These are phyloP conservation scores for Athene noctua DNA, from an alignment of 2,113 vertebrate species.

Conservation along the genomic window DNA sequence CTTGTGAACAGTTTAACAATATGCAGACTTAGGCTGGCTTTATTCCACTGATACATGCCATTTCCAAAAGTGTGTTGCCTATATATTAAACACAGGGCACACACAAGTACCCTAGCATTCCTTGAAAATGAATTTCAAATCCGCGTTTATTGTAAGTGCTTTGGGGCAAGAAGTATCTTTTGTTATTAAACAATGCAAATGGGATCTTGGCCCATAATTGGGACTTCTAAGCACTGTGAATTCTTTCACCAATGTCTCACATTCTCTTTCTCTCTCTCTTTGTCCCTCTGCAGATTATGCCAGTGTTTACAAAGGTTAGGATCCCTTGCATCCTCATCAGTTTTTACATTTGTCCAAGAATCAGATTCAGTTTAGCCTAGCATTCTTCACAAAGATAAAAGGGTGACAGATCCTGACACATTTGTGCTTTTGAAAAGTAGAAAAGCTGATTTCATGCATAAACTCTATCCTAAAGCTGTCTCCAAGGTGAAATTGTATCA, in stretches of 20 bases:
- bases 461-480: slow-evolving; percentile 9
- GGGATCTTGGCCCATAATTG: slow-evolving; percentile 58
- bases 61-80: slow-evolving; percentile 48
- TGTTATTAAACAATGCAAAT: slow-evolving; percentile 59
- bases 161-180: slow-evolving; percentile 48
- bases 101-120: slow-evolving; percentile 38
- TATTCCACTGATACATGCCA: slow-evolving; percentile 32
- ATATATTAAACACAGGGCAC: slow-evolving; percentile 18
- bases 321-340: slow-evolving; percentile 37
- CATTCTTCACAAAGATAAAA: slow-evolving; percentile 53
- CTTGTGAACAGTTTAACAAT: slow-evolving; percentile 36
- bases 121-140: slow-evolving; percentile 65
- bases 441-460: slow-evolving; percentile 37
- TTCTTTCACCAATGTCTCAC: slow-evolving; percentile 54
- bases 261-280: slow-evolving; percentile 49
- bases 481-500: slow-evolving; percentile 27
- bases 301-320: slow-evolving; percentile 56
- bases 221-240: slow-evolving; percentile 45
- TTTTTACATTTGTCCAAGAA: slow-evolving; percentile 44
- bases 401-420: slow-evolving; percentile 21
- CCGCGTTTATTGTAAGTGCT: slow-evolving; percentile 52
- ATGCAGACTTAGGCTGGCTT: background rate
- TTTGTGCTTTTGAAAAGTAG: slow-evolving; percentile 41
- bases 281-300: slow-evolving; percentile 47
- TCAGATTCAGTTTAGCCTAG: slow-evolving; percentile 36